Percentiles rank a stretch among this genome's conserved stretches.
phyloP scores from a whole-genome alignment of 2,113 vertebrate genomes.

The Melanerpes aurifrons region DNA sequence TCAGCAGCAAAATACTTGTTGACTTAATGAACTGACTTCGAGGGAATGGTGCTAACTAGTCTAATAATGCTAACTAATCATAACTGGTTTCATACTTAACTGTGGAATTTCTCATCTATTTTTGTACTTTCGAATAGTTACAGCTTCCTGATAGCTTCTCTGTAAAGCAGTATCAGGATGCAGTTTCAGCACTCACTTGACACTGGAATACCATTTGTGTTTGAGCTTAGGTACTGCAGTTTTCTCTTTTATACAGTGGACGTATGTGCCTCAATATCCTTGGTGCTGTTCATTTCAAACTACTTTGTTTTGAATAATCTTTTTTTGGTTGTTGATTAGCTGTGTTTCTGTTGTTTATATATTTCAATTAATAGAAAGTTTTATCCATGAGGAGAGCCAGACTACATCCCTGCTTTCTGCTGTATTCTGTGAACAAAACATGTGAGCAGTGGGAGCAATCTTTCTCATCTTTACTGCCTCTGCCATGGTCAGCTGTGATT shows the following conservation, averaged over 20 bases:
- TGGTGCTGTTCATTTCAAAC: background rate
- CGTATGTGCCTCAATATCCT: background rate
- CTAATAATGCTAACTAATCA: background rate
- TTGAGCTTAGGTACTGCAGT: background rate
- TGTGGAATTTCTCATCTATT: background rate
- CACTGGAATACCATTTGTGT: background rate
- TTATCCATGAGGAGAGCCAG: background rate
- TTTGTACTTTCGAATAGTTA: background rate
- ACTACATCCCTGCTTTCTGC: background rate
- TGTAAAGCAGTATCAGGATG: background rate
- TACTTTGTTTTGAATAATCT: background rate
- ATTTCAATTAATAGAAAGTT: background rate
- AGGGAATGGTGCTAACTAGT: background rate
- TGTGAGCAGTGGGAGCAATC: background rate
- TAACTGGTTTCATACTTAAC: background rate
- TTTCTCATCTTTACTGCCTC: background rate
- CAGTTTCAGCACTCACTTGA: background rate
- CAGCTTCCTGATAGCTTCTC: background rate
- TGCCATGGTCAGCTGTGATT: background rate
- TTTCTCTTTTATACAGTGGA: background rate
- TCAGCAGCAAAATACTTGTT: background rate
- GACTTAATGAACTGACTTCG: background rate
- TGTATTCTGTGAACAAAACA: background rate
- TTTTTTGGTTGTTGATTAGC: background rate
- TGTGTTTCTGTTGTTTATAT: background rate